phyloP scores from a whole-genome alignment of 2,797 vertebrate species.

The Clarias platycephalus region DNA sequence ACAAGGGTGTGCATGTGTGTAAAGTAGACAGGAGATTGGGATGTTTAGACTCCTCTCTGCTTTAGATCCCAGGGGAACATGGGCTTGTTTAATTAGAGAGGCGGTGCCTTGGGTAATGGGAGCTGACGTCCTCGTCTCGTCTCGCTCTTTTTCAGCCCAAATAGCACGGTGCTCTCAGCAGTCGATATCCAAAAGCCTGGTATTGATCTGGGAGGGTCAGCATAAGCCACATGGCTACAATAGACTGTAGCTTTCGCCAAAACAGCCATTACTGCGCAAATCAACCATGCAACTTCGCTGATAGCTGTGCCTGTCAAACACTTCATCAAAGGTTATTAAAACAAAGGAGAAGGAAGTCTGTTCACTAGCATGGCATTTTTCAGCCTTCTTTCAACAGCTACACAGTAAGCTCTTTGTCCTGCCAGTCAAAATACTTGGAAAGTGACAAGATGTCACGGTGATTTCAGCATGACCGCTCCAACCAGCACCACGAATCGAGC shows the following conservation, averaged over 20 bases:
- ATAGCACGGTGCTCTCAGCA: slow-evolving; percentile 26
- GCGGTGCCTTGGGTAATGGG: slow-evolving; percentile 44
- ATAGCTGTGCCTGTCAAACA: slow-evolving; percentile 17
- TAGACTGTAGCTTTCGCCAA: slow-evolving; percentile 14
- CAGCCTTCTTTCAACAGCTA: slow-evolving; percentile 25
- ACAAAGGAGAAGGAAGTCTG: slow-evolving; percentile 12
- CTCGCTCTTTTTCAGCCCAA: slow-evolving; percentile 1
- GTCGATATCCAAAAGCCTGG: slow-evolving; percentile 42
- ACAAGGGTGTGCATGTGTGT: slow-evolving; percentile 41
- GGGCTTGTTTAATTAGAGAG: slow-evolving; percentile 56
- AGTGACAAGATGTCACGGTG: slow-evolving; percentile 46
- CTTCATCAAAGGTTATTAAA: slow-evolving; percentile 37
- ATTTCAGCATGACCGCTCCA: slow-evolving; percentile 43
- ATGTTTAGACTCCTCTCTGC: slow-evolving; percentile 57
- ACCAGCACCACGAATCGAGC: slow-evolving; percentile 24
- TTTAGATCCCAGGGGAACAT: slow-evolving; percentile 50
- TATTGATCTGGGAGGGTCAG: slow-evolving; percentile 52
- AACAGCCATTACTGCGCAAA: slow-evolving; percentile 10
- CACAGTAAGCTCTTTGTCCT: slow-evolving; percentile 42
- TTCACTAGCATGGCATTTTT: slow-evolving; percentile 26
- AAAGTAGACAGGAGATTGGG: slow-evolving; percentile 50
- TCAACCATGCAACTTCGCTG: slow-evolving; percentile 2
- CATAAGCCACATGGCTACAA: slow-evolving; percentile 29
- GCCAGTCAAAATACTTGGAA: slow-evolving; percentile 21
- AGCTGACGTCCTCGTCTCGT: slow-evolving; percentile 47